These are phyloP conservation scores for Mesoclemmys tuberculata DNA, from an alignment of 2,113 vertebrate genomes.

Conservation along the genomic window DNA sequence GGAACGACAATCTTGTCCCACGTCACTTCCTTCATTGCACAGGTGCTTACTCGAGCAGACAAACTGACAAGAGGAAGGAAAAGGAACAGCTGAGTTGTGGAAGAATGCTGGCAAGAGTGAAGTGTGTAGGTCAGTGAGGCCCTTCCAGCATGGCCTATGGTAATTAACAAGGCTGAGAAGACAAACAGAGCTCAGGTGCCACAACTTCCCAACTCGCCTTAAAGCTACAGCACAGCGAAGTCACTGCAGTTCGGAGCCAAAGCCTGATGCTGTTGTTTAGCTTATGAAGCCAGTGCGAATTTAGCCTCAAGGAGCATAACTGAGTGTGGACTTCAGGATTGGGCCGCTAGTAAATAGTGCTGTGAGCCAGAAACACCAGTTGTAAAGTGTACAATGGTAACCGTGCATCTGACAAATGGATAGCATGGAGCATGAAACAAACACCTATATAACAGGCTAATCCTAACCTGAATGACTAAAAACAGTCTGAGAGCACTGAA, in stretches of 20 bases:
- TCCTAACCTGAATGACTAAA: neutral
- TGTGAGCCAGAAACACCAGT: neutral
- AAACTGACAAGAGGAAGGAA: too few species aligned
- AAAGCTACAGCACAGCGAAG: too few species aligned
- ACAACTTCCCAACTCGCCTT: too few species aligned
- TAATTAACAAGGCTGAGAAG: too few species aligned
- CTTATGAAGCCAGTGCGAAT: neutral
- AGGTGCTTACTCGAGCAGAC: too few species aligned
- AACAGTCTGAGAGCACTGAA: conserved; percentile 3
- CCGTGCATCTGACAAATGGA: accelerated
- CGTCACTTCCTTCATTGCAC: too few species aligned
- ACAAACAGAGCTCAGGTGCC: too few species aligned
- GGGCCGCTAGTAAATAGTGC: neutral
- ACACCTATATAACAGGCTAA: accelerated
- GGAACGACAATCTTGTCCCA: too few species aligned
- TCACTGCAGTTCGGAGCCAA: neutral
- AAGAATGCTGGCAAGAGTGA: too few species aligned
- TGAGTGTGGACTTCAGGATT: neutral
- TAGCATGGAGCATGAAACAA: accelerated
- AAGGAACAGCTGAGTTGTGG: too few species aligned
- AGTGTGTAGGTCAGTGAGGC: too few species aligned
- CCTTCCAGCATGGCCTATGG: too few species aligned
- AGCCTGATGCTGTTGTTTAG: neutral
- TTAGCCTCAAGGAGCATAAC: neutral
- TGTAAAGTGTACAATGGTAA: neutral